Base-by-base conservation (phyloP, 2,113 vertebrate species). In the Brachyistius frenatus region DNA sequence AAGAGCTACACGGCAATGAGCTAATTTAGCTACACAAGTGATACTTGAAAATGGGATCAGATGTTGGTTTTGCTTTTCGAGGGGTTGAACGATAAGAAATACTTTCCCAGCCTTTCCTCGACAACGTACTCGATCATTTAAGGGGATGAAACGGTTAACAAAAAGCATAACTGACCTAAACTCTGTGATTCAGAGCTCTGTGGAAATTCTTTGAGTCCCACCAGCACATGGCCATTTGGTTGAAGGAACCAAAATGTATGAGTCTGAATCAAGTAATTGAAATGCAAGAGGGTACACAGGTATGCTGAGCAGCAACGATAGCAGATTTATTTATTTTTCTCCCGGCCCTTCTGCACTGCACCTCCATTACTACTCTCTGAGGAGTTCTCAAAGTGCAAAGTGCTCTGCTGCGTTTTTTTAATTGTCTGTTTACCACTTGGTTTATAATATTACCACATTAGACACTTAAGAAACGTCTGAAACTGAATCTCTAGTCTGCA, bases 231-330 rank as follows among this genome's bases (percentile, higher is more conserved):
- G n/a, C 8, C 4, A 56, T 1, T 35, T 3, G 7, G 33, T 64
- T 8, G 35, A 63, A 58, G 39, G 5, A 50, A 32, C 64, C 31
- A 56, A 69, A 71, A 49, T 15, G 0, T 23, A 65, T 57, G 35
- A 71, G 54, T 83, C 23, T 58, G 55, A 73, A 60, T 53, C 2
- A 53, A 69, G 61, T 49, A 1, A 73, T 73, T 81, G 30, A 65
- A 62, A 79, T 88, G 71, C 57, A 66, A 30, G 57, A 56, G 31
- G 7, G 33, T 3, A 3, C 60, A 41, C 41, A 68, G 64, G 37
- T 64, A 44, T 68, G 64, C 76, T 31, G 58, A 69, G 13, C 37
- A 39, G 76, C 61, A 32, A n/a, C 16, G 55, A 32, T 2, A 67
- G 35, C 14, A 35, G 47, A 44, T 10, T 13, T 11, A 14, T 49